A percentile compares a stretch with the other conserved stretches of the same genome.
Conservation (phyloP, 2,113 vertebrate species). For the Glaucomys volans region DNA sequence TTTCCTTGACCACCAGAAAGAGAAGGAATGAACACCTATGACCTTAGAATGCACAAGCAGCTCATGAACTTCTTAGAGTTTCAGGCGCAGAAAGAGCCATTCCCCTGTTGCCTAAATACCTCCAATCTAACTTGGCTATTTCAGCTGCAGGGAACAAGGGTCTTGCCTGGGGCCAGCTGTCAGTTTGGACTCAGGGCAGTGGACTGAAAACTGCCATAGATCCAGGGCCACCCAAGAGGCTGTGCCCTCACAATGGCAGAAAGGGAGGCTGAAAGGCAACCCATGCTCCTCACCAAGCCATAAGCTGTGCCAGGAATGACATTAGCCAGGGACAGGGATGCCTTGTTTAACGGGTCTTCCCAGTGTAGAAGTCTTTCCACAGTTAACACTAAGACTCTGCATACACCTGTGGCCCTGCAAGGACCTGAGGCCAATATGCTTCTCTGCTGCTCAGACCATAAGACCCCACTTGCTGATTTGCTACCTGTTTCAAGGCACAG, state of each 20-base stretch:
- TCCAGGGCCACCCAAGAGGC: accelerated
- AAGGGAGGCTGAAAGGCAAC: neutral
- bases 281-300: neutral
- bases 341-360: neutral
- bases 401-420: too few species aligned
- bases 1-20: constrained; percentile 86
- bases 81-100: neutral
- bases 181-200: neutral
- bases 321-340: neutral
- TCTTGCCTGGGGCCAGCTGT: neutral
- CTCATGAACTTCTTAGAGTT: accelerated
- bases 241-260: neutral
- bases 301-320: too few species aligned
- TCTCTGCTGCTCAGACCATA: neutral
- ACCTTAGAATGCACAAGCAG: neutral
- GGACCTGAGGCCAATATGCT: neutral
- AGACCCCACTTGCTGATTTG: neutral
- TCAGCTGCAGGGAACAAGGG: neutral
- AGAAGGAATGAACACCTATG: neutral
- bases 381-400: neutral
- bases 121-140: neutral
- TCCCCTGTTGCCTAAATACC: neutral
- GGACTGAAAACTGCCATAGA: neutral
- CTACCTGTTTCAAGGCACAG: neutral
- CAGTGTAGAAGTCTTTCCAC: neutral